Evolutionary conservation across 2,113 vertebrate genomes (phyloP).

Genomic region (Tauraco erythrolophus): DNA sequence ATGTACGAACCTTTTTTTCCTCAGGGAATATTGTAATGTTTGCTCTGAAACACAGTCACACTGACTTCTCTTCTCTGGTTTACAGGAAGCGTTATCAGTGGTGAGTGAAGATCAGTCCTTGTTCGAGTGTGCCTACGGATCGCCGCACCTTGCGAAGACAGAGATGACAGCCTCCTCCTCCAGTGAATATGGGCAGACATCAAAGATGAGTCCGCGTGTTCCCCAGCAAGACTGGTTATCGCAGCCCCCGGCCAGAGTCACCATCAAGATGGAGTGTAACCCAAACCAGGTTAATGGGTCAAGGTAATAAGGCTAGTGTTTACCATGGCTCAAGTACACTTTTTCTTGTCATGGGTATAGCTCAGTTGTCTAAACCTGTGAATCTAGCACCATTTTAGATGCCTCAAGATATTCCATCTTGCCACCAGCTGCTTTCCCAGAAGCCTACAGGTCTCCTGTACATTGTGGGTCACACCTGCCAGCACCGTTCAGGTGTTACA

Average conservation of each 20-base stretch:
- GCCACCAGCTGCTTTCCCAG: not conserved
- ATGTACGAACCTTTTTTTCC: not conserved
- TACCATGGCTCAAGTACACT: not conserved
- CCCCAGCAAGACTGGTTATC: slow-evolving; percentile 89
- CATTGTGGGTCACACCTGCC: not conserved
- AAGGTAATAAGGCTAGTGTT: slow-evolving; percentile 75
- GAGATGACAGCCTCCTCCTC: slow-evolving; percentile 90
- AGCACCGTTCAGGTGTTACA: not conserved
- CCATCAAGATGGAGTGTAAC: slow-evolving; percentile 91
- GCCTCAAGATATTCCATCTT: not conserved
- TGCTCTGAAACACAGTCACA: not conserved
- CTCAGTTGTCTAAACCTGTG: not conserved
- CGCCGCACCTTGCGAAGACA: slow-evolving; percentile 82
- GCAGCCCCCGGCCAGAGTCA: slow-evolving; percentile 82
- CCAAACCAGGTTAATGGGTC: slow-evolving; percentile 86
- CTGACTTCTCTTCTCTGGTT: not conserved
- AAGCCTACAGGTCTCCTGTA: not conserved
- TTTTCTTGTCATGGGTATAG: not conserved
- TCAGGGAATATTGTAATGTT: accelerated
- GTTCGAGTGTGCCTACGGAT: slow-evolving; percentile 89
- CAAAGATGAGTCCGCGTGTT: slow-evolving; percentile 88
- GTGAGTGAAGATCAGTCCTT: slow-evolving; percentile 90
- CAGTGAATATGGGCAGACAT: slow-evolving; percentile 86
- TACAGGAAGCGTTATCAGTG: slow-evolving; percentile 88
- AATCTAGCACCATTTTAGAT: not conserved